These are phyloP conservation scores for Drosophila peninsularis DNA, from an alignment of 2,888 invertebrate genomes.

Conservation along the genomic window DNA sequence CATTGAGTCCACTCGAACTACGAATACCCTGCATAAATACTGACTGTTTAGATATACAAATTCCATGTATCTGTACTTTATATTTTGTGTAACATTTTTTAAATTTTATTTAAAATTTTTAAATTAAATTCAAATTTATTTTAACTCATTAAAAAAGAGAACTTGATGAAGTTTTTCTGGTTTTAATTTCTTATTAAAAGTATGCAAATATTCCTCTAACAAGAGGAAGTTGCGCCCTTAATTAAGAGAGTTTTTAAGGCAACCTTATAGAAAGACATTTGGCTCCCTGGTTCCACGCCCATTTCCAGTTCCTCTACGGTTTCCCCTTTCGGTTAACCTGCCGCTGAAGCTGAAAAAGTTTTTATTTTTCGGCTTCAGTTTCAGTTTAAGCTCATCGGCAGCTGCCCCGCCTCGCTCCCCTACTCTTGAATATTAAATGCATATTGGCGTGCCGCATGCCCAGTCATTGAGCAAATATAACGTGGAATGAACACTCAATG, in stretches of 20 bases:
- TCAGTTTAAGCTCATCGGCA: constrained; percentile 14
- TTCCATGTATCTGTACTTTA: too few species aligned
- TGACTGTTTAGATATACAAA: too few species aligned
- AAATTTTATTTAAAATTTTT: too few species aligned
- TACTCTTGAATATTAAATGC: constrained; percentile 54
- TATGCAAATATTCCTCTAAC: too few species aligned
- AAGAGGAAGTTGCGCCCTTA: too few species aligned
- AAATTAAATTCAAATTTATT: too few species aligned
- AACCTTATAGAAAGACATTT: background rate
- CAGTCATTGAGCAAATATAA: constrained; percentile 54
- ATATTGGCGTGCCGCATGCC: constrained; percentile 56
- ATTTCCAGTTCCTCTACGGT: background rate
- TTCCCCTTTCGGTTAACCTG: background rate
- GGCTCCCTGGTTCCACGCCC: background rate
- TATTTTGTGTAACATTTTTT: too few species aligned
- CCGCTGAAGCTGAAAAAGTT: constrained; percentile 1
- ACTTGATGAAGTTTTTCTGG: too few species aligned
- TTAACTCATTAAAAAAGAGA: too few species aligned
- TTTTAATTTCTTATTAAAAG: too few species aligned
- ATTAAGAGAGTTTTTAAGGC: background rate
- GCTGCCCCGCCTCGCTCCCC: constrained; percentile 29
- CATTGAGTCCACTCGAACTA: too few species aligned
- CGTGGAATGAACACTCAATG: constrained; percentile 23
- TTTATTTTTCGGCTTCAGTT: constrained; percentile 21
- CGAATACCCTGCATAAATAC: constrained; percentile 17